These are phyloP conservation scores for Nicator chloris DNA, from an alignment of 2,113 vertebrate genomes.

Conservation along the genomic window DNA sequence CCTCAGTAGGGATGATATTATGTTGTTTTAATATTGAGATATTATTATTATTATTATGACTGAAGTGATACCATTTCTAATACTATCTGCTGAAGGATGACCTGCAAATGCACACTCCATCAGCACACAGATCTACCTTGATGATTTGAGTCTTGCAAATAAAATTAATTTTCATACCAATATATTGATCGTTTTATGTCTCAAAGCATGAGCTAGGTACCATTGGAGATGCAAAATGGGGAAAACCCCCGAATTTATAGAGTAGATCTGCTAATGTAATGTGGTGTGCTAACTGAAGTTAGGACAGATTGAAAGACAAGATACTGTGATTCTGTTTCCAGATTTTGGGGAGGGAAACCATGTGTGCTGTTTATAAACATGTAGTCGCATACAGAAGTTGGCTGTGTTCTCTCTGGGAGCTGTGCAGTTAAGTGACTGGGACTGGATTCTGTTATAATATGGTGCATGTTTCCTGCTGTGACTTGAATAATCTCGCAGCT, in stretches of 20 bases:
- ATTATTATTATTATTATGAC: not conserved
- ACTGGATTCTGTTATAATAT: not conserved
- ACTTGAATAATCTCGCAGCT: conserved; percentile 2
- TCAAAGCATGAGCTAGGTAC: not conserved
- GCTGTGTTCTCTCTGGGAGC: not conserved
- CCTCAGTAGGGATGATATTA: not conserved
- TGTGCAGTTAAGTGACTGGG: not conserved
- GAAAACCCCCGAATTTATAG: not conserved
- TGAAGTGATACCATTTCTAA: not conserved
- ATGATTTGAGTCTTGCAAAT: not conserved
- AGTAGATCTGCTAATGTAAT: not conserved
- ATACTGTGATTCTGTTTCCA: not conserved
- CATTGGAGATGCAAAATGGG: not conserved
- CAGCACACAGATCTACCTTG: not conserved
- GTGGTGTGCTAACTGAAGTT: not conserved
- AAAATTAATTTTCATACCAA: not conserved
- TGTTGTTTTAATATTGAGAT: not conserved
- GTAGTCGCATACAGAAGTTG: not conserved
- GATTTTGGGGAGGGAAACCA: not conserved
- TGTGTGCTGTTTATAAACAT: not conserved
- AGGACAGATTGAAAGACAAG: not conserved
- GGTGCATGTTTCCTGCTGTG: not conserved
- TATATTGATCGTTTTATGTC: not conserved
- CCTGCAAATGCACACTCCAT: not conserved
- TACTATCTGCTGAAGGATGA: not conserved